phyloP scores from a whole-genome alignment of 2,888 invertebrate genomes.

The Latrodectus hesperus region DNA sequence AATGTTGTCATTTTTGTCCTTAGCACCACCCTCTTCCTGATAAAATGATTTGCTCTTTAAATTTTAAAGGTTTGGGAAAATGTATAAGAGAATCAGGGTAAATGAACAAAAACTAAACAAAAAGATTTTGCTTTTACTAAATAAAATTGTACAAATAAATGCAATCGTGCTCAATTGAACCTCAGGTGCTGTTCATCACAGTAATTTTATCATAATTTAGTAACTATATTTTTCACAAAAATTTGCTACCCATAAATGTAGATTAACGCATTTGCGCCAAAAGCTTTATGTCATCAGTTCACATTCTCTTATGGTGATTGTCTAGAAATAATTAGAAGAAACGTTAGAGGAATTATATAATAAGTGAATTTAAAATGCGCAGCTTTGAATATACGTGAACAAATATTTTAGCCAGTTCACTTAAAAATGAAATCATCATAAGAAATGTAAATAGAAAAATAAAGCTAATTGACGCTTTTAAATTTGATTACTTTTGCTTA shows the following conservation, averaged over 20 bases:
- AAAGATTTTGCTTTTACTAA: slow-evolving; percentile 38
- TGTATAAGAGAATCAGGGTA: slow-evolving; percentile 17
- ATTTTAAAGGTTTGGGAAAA: slow-evolving; percentile 17
- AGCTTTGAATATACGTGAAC: slow-evolving; percentile 27
- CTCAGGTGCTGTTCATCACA: slow-evolving; percentile 68
- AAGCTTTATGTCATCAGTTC: slow-evolving; percentile 64
- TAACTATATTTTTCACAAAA: slow-evolving; percentile 62
- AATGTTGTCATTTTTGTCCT: slow-evolving; percentile 1
- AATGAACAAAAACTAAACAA: slow-evolving; percentile 15
- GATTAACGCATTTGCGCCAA: slow-evolving; percentile 46
- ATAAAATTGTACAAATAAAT: slow-evolving; percentile 59
- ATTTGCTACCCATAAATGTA: slow-evolving; percentile 30
- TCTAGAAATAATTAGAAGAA: slow-evolving; percentile 8
- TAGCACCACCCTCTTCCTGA: slow-evolving; percentile 4
- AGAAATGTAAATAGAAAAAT: slow-evolving; percentile 54
- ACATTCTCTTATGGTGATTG: slow-evolving; percentile 42
- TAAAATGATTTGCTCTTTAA: slow-evolving; percentile 26
- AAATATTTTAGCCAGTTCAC: slow-evolving; percentile 35
- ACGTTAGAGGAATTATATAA: slow-evolving; percentile 31
- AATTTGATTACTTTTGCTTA: not conserved
- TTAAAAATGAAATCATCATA: slow-evolving; percentile 23
- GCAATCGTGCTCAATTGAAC: slow-evolving; percentile 64
- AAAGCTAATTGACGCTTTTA: slow-evolving; percentile 21
- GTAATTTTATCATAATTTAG: slow-evolving; percentile 56
- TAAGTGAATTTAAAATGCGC: not conserved